These are phyloP conservation scores for Halocynthia aurantium DNA, from an alignment of 23 tunicate genomes.

Conservation along the genomic window DNA sequence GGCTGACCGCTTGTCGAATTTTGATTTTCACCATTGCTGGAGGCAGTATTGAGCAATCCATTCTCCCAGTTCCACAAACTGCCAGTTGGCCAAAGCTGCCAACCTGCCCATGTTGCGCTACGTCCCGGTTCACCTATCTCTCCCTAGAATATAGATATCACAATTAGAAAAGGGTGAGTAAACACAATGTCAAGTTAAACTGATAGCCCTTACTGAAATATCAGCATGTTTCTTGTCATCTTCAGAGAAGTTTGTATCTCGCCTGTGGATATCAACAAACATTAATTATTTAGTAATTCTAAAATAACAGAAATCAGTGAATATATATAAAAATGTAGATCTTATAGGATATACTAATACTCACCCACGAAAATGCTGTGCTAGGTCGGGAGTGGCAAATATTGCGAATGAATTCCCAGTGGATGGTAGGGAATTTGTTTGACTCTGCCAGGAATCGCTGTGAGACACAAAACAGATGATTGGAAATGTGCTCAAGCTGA, in stretches of 20 bases:
- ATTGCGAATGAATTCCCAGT: neutral
- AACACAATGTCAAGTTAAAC: neutral
- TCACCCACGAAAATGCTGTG: slow-evolving; percentile 7
- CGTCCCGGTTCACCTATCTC: neutral
- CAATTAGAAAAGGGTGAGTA: neutral
- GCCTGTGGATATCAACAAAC: no score
- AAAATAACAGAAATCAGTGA: no score
- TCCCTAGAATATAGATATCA: neutral
- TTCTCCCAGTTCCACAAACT: slow-evolving; percentile 11
- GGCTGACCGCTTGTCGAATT: no score
- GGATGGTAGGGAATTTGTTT: neutral
- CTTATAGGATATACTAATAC: neutral
- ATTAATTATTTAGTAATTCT: no score
- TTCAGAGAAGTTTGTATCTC: no score
- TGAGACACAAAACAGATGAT: neutral
- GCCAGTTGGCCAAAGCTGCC: slow-evolving; percentile 12
- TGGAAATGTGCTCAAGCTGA: neutral
- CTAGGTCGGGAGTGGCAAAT: slow-evolving; percentile 3
- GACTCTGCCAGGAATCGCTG: slow-evolving; percentile 3
- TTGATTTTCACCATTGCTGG: neutral
- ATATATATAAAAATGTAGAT: no score
- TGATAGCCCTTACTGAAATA: neutral
- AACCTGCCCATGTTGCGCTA: neutral
- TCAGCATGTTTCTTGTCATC: neutral
- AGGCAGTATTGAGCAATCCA: neutral